phyloP scores from a whole-genome alignment of 2,888 invertebrate genomes.

The Drosophila merina region DNA sequence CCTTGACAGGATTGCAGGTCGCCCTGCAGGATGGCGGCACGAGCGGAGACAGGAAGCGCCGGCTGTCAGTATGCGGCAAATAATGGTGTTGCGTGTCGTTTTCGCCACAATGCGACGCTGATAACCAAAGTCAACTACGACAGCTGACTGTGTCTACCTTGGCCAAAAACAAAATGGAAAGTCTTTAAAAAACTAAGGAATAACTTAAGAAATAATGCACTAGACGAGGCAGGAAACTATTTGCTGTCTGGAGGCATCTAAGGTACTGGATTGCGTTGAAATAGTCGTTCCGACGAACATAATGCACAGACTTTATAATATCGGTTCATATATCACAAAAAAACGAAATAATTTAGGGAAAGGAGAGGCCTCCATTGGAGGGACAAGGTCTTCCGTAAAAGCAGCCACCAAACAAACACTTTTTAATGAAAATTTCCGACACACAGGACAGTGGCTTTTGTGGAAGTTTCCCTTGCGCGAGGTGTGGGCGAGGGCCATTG shows the following conservation, averaged over 20 bases:
- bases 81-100: slow-evolving; percentile 76
- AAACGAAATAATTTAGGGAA: too few species aligned
- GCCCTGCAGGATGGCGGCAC: neutral
- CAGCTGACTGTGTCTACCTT: slow-evolving; percentile 41
- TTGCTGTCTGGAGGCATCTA: slow-evolving; percentile 7
- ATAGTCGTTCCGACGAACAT: too few species aligned
- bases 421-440: slow-evolving; percentile 73
- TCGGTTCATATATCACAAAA: too few species aligned
- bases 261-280: too few species aligned
- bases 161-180: slow-evolving; percentile 37
- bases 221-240: slow-evolving; percentile 33
- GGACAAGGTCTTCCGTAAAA: neutral
- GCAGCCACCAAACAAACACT: slow-evolving; percentile 70
- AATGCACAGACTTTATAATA: too few species aligned
- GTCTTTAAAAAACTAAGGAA: slow-evolving; percentile 14
- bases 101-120: slow-evolving; percentile 63
- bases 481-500: slow-evolving; percentile 14
- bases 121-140: slow-evolving; percentile 54
- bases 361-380: too few species aligned
- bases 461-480: slow-evolving; percentile 33
- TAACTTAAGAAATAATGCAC: slow-evolving; percentile 17
- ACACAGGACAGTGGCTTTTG: slow-evolving; percentile 49
- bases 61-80: slow-evolving; percentile 76
- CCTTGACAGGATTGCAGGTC: slow-evolving; percentile 18
- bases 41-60: slow-evolving; percentile 56